Percentiles rank a stretch among this genome's conserved stretches.
Evolutionary conservation across 2,113 vertebrate species (phyloP).

Genomic region (Crocuta crocuta): DNA sequence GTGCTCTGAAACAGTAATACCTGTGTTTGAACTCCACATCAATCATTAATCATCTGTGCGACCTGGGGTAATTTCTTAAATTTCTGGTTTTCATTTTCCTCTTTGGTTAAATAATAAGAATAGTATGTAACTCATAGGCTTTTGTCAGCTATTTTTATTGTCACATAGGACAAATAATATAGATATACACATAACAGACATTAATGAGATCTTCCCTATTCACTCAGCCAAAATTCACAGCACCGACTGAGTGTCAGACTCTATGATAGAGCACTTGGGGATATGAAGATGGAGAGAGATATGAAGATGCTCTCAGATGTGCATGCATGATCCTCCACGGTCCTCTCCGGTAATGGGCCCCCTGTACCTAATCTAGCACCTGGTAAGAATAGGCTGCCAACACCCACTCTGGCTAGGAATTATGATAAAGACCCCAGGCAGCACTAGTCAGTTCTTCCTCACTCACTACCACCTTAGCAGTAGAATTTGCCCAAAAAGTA

Average conservation of each 20-base stretch:
- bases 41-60: background rate
- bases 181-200: background rate
- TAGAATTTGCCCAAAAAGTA: background rate
- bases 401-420: background rate
- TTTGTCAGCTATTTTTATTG: background rate
- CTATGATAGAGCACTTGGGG: accelerated
- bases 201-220: background rate
- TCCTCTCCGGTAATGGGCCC: background rate
- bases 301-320: no score
- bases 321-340: no score
- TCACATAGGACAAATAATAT: background rate
- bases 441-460: background rate
- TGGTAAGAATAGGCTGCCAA: background rate
- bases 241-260: background rate
- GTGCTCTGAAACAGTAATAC: background rate
- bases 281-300: background rate
- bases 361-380: no score
- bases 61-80: background rate
- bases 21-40: background rate
- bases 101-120: background rate
- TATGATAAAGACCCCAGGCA: no score
- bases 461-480: background rate
- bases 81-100: background rate
- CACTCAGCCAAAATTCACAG: background rate
- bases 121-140: background rate